phyloP scores from a whole-genome alignment of 2,797 vertebrate genomes.

The Macrochelys suwanniensis region DNA sequence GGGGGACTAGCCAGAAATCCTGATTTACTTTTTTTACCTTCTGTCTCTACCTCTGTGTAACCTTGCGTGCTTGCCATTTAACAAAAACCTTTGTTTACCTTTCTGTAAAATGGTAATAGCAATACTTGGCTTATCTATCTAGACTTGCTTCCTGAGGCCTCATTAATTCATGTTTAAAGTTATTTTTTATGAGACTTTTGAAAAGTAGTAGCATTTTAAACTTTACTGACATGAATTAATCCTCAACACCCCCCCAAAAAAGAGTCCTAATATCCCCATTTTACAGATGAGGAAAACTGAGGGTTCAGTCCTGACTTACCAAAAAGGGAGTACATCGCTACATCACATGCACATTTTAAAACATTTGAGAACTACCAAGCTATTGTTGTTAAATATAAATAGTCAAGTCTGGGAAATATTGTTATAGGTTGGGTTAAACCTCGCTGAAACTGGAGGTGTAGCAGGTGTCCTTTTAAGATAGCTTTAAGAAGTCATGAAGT shows the following conservation, averaged over 20 bases:
- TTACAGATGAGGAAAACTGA: not conserved
- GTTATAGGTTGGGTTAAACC: too few species aligned
- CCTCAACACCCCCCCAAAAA: not conserved
- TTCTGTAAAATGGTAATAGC: not conserved
- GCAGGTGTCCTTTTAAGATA: too few species aligned
- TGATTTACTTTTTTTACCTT: not conserved
- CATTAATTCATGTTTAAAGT: not conserved
- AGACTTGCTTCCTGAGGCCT: not conserved
- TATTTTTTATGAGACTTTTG: not conserved
- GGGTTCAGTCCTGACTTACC: not conserved
- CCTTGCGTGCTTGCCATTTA: not conserved
- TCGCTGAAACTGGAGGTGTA: too few species aligned
- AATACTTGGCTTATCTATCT: not conserved
- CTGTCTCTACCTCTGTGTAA: not conserved
- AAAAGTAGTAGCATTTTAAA: conserved; percentile 13
- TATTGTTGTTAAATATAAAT: too few species aligned
- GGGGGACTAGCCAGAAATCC: not conserved
- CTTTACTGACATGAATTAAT: conserved; percentile 4
- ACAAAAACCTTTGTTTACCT: not conserved
- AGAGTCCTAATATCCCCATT: not conserved
- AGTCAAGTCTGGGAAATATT: too few species aligned
- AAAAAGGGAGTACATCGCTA: rapidly evolving
- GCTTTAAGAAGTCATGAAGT: too few species aligned
- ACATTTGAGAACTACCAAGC: too few species aligned
- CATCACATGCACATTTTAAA: too few species aligned